Evolutionary conservation across 1,140 invertebrate species (phyloP), one percentile per base, ranked within the genome.

Genomic region (Hypsibius dujardini): DNA sequence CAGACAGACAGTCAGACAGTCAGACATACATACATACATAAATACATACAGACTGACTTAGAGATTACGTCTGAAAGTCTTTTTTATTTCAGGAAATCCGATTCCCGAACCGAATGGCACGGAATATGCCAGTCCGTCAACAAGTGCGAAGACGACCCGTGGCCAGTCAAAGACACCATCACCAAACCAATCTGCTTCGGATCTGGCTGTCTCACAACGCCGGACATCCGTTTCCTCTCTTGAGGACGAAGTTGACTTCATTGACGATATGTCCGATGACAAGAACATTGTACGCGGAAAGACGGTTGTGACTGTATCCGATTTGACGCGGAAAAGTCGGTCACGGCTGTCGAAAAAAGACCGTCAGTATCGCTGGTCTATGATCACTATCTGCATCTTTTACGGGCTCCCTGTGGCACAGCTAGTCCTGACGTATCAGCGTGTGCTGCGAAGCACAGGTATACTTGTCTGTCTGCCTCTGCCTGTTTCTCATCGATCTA

Each of bases 391-490:
- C 46, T 86, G 89, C 0, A 83, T 92, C 46, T 93, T 95, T 79
- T 95, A 95, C 79, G 86, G 86, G 1, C 78, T 94, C 71, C 90
- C 91, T 1, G 90, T 92, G 12, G 82, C 92, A 59, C 91, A 95
- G 77, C 80, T 94, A 2, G 89, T 93, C 1, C 82, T 91, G n/a
- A 91, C 88, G 0, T 90, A 92, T 77, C 89, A 93, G 77, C 62
- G 62, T 7, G 62, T 45, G 62, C 62, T 67, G 12, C 62, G 42
- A 3, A 42, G 42, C 62, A 67, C 62, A 7, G 62, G 62, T 28
- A 28, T 28, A 28, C 28, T 28, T 28, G 28, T 28, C 28, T 28
- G 28, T 28, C 28, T 28, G 28, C 28, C 28, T 28, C 28, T 28
- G 28, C 28, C 28, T 28, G 28, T 28, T 28, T 28, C 28, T 28